A percentile compares a stretch with the other conserved stretches of the same genome.
Conservation (phyloP, 2,113 vertebrate species). For the Hystrix brachyura region DNA sequence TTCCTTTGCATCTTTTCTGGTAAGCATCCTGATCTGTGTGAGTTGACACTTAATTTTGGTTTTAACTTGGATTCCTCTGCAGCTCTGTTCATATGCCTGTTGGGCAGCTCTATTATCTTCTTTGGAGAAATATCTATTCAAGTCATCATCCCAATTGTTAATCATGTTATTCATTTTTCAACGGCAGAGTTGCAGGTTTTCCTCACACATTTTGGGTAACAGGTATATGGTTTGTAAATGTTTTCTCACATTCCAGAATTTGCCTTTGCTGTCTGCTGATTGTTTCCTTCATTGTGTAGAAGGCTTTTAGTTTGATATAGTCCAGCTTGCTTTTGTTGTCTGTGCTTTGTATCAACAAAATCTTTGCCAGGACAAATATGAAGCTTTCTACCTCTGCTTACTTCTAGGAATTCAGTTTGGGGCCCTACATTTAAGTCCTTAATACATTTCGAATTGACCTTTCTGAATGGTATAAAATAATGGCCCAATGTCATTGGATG, state of each 20-base stretch:
- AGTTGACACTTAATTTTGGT: not conserved
- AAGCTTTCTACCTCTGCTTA: not conserved
- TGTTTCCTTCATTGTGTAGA: not conserved
- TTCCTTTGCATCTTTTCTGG: not conserved
- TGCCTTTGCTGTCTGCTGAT: not conserved
- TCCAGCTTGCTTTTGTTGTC: not conserved
- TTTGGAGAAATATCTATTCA: not conserved
- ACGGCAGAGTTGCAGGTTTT: not conserved
- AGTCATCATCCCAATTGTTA: not conserved
- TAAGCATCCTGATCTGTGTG: not conserved
- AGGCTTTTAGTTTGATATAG: not conserved
- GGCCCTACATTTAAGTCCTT: not conserved
- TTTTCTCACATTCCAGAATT: not conserved
- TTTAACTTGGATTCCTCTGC: not conserved
- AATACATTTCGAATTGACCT: not conserved
- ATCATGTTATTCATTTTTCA: not conserved
- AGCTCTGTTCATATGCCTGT: not conserved
- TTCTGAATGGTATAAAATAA: not conserved
- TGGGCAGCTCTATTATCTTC: not conserved
- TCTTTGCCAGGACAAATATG: not conserved
- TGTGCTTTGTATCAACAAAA: not conserved
- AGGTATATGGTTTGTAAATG: not conserved
- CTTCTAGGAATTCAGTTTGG: not conserved
- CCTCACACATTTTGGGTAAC: not conserved
- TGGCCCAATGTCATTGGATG: not conserved